These are phyloP conservation scores for Rhynchophorus ferrugineus DNA, from an alignment of 1,140 invertebrate genomes.

Conservation along the genomic window DNA sequence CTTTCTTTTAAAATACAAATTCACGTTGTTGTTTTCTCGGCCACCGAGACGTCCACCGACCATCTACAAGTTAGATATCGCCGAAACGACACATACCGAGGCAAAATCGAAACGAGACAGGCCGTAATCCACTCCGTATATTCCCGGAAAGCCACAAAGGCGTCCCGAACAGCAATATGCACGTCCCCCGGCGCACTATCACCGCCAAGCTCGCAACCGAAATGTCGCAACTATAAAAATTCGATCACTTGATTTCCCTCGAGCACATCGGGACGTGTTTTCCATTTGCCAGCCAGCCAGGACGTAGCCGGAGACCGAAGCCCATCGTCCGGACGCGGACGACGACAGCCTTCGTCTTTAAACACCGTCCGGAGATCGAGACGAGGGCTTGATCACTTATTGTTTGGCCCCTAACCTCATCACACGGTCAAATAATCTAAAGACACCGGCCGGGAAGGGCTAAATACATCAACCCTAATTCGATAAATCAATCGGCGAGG, in stretches of 20 bases:
- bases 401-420: neutral
- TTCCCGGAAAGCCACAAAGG: no score
- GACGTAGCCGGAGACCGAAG: neutral
- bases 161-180: no score
- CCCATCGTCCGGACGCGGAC: neutral
- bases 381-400: neutral
- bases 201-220: neutral
- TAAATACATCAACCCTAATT: neutral
- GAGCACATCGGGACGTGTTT: neutral
- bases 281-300: neutral
- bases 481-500: neutral
- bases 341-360: neutral
- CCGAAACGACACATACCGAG: no score
- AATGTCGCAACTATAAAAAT: neutral
- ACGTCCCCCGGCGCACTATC: no score
- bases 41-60: no score
- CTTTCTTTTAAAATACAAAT: no score
- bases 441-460: neutral
- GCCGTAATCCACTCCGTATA: no score
- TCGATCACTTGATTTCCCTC: neutral
- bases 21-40: no score
- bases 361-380: neutral
- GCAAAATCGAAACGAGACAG: no score
- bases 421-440: neutral
- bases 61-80: no score